phyloP scores from a whole-genome alignment of 92 coral and sea anemone genomes.

The Parazoanthus swiftii region DNA sequence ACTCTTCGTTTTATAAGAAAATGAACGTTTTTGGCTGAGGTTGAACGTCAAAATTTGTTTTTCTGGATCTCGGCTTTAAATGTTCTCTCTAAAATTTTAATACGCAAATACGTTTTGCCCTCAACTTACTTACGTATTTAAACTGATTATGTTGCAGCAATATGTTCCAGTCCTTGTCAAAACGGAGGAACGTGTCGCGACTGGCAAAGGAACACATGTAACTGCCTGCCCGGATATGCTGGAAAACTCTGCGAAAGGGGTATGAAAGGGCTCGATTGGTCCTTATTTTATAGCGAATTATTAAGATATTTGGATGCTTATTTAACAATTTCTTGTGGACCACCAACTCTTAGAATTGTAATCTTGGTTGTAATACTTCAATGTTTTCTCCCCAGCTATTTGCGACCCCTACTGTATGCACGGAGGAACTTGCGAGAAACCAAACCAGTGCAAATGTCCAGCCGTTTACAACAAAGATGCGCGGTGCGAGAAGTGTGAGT shows the following conservation, averaged over 20 bases:
- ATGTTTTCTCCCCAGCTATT: conserved; percentile 2
- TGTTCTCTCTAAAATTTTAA: background rate
- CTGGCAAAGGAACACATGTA: conserved; percentile 28
- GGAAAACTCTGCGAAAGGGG: conserved; percentile 39
- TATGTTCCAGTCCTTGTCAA: conserved; percentile 10
- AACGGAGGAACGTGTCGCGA: conserved; percentile 35
- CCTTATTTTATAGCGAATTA: background rate
- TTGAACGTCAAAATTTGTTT: too few species aligned
- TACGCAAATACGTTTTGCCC: too few species aligned
- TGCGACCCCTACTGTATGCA: conserved; percentile 40
- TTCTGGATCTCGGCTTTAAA: background rate
- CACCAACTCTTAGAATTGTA: background rate
- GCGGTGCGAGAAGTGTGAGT: conserved; percentile 27
- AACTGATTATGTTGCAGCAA: conserved; percentile 16
- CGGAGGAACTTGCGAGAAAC: conserved; percentile 11
- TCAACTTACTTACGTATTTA: background rate
- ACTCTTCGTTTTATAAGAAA: too few species aligned
- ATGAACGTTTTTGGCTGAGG: too few species aligned
- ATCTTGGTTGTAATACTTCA: background rate
- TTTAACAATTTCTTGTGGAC: background rate
- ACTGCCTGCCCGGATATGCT: conserved; percentile 30
- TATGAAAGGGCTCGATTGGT: background rate
- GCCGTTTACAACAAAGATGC: conserved; percentile 19
- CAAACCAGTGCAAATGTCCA: conserved; percentile 22
- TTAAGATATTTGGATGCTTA: too few species aligned